These are phyloP conservation scores for Lophotriccus pileatus DNA, from an alignment of 2,797 vertebrate species.

Conservation along the genomic window DNA sequence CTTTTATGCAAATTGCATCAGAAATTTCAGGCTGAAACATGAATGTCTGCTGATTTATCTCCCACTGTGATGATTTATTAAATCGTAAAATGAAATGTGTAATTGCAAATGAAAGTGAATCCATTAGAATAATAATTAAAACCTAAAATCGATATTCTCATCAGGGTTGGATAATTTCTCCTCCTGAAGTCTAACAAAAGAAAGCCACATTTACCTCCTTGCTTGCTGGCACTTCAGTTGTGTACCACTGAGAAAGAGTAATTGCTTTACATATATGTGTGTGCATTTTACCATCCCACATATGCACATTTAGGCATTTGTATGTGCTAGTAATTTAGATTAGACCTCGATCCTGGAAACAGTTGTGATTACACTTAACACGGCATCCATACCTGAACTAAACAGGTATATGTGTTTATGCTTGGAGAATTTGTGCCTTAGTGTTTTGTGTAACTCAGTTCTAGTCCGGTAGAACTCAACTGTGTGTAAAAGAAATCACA, in stretches of 20 bases:
- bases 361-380: not conserved
- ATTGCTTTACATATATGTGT: not conserved
- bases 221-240: not conserved
- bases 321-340: not conserved
- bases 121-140: slow-evolving; percentile 64
- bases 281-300: not conserved
- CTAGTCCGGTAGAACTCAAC: not conserved
- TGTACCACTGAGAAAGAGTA: not conserved
- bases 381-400: not conserved
- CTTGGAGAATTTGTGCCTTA: not conserved
- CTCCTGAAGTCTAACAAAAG: not conserved
- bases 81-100: slow-evolving; percentile 42
- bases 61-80: slow-evolving; percentile 33
- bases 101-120: slow-evolving; percentile 52
- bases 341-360: not conserved
- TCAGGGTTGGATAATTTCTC: not conserved
- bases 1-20: slow-evolving; percentile 24
- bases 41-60: slow-evolving; percentile 32
- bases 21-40: slow-evolving; percentile 33
- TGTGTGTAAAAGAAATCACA: not conserved
- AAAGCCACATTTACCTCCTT: not conserved
- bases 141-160: not conserved
- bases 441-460: not conserved
- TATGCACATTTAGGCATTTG: not conserved
- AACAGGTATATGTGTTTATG: not conserved